Base-by-base conservation (phyloP, 2,888 invertebrate species). In the Protophormia terraenovae region DNA sequence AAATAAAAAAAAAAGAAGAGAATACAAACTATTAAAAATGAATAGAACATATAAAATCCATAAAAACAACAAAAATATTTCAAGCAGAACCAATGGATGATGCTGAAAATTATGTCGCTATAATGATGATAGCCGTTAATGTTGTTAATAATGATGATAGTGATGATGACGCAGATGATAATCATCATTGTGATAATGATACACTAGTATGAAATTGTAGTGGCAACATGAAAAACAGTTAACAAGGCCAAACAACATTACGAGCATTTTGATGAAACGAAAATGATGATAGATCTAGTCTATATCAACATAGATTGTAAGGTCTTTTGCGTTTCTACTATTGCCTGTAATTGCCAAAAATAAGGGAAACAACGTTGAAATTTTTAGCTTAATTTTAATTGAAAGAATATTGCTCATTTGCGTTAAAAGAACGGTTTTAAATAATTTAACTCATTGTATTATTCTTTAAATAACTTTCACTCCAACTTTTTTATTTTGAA, bases 101-200 rank as follows among this genome's bases (percentile, higher is more conserved):
- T 81, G 81, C 77, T 81, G 72, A 55, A 81, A 84, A 81, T 69
- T 77, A 77, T 84, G 84, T 81, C 84, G 81, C 69, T 78, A 29
- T 81, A 69, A 80, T 75, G 19, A 67, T 78, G 77, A 78, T 78
- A 60, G 47, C 45, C 73, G 55, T 69, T 69, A 81, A 79, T 76
- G 64, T 60, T 66, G 50, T 50, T 29, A 16, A 45, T 4, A 45
- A 24, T 14, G n/a, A 50, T 47, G 24, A 55, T 55, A 19, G 53
- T 38, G 10, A 38, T 32, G 1, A 53, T 55, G 2, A n/a, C n/a
- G n/a, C n/a, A n/a, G n/a, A 55, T 64, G 1, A 60, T 83, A 14
- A 58, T 55, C 10, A 55, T 75, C 14, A 50, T 75, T 10, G 60
- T 55, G n/a, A 66, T 58, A 55, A 76, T 69, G 53, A 32, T 50